phyloP scores from a whole-genome alignment of 2,888 invertebrate genomes.

The Ormyrus rosae region DNA sequence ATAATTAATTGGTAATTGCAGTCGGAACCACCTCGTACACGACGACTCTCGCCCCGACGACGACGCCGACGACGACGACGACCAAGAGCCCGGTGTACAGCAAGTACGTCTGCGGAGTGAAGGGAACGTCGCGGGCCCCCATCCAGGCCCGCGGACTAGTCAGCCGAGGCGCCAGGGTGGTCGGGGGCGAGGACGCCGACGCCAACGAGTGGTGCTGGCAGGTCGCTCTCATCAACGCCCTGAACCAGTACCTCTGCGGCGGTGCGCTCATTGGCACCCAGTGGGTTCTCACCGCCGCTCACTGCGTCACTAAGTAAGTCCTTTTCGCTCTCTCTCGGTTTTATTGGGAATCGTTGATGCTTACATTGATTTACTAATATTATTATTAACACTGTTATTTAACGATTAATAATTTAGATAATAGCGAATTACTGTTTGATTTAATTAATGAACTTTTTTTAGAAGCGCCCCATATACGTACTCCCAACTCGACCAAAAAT shows the following conservation, averaged over 20 bases:
- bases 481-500: not conserved
- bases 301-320: constrained; percentile 93
- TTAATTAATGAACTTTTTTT: too few relatives aligned
- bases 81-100: constrained; percentile 86
- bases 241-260: constrained; percentile 95
- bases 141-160: constrained; percentile 65
- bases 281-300: constrained; percentile 95
- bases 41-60: constrained; percentile 58
- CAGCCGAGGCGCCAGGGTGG: constrained; percentile 80
- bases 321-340: too few relatives aligned
- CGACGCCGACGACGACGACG: constrained; percentile 79
- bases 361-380: too few relatives aligned
- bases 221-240: constrained; percentile 93
- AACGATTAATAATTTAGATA: too few relatives aligned
- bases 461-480: too few relatives aligned
- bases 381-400: too few relatives aligned
- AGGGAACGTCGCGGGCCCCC: constrained; percentile 82
- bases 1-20: too few relatives aligned
- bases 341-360: too few relatives aligned
- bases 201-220: constrained; percentile 98
- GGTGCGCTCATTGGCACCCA: constrained; percentile 95
- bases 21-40: not conserved
- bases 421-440: too few relatives aligned
- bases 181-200: constrained; percentile 93
- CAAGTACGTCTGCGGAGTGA: constrained; percentile 95